Evolutionary conservation across 2,113 vertebrate genomes (phyloP).

Genomic region (Orientallactaga bullata): DNA sequence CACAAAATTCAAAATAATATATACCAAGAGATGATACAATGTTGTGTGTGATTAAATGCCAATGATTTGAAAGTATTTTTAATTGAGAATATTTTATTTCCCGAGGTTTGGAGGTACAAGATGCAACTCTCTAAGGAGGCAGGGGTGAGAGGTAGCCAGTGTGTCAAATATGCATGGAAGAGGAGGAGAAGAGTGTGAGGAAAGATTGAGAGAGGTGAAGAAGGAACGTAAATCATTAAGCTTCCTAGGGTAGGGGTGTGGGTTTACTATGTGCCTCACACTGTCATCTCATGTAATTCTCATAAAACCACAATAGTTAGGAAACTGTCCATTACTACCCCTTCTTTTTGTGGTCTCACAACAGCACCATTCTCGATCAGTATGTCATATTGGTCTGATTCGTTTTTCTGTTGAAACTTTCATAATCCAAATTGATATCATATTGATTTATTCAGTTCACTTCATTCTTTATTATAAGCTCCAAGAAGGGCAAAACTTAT

Average conservation of each 20-base stretch:
- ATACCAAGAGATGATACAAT: neutral
- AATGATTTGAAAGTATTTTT: conserved; percentile 23
- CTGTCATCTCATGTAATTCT: neutral
- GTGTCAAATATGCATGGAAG: neutral
- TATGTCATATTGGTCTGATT: neutral
- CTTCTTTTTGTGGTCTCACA: neutral
- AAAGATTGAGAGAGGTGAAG: neutral
- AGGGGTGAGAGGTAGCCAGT: neutral
- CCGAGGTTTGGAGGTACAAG: neutral
- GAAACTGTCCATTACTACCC: neutral
- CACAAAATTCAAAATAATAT: conserved; percentile 38
- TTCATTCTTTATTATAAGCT: neutral
- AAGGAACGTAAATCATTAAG: neutral
- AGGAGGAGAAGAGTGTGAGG: neutral
- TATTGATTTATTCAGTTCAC: neutral
- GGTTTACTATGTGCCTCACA: neutral
- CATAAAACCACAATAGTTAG: neutral
- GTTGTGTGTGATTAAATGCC: neutral
- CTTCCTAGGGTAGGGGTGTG: neutral
- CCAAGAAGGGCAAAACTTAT: neutral
- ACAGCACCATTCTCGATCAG: neutral
- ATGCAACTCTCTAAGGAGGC: neutral
- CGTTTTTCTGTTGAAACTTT: neutral
- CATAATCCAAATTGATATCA: neutral
- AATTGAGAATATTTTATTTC: neutral